phyloP scores from a whole-genome alignment of 2,888 invertebrate genomes.

The Gastracanthus pulcherrimus region DNA sequence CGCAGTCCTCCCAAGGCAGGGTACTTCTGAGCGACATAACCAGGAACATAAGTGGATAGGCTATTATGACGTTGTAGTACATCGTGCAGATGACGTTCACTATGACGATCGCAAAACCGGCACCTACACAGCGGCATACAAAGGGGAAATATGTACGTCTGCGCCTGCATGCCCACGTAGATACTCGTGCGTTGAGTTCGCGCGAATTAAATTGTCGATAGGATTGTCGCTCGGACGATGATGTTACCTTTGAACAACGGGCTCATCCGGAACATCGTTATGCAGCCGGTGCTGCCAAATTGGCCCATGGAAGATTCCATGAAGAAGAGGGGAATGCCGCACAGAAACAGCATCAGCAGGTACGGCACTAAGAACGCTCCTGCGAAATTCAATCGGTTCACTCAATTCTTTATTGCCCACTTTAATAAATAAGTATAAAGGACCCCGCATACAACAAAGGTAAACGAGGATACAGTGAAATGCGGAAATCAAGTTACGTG shows the following conservation, averaged over 20 bases:
- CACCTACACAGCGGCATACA: conserved; percentile 80
- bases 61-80: conserved; percentile 91
- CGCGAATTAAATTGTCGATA: conserved; percentile 3
- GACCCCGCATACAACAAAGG: too few relatives aligned
- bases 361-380: conserved; percentile 94
- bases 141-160: not conserved
- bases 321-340: conserved; percentile 93
- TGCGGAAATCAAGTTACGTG: too few relatives aligned
- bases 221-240: too few relatives aligned
- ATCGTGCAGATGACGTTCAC: conserved; percentile 89
- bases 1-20: conserved; percentile 89
- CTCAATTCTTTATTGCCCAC: not conserved
- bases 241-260: conserved; percentile 90
- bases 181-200: not conserved
- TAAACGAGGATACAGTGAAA: too few relatives aligned
- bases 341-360: conserved; percentile 87
- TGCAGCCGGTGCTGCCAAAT: conserved; percentile 89
- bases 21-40: conserved; percentile 83
- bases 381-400: conserved; percentile 76
- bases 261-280: conserved; percentile 88
- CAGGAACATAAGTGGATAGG: conserved; percentile 91
- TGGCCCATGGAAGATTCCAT: conserved; percentile 93
- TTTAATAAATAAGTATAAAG: too few relatives aligned
- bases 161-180: too few relatives aligned
- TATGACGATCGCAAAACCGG: conserved; percentile 90